Percentiles rank a stretch among this genome's conserved stretches.
Conservation (phyloP, 1,140 invertebrate genomes). For the Lanistes nyassanus region DNA sequence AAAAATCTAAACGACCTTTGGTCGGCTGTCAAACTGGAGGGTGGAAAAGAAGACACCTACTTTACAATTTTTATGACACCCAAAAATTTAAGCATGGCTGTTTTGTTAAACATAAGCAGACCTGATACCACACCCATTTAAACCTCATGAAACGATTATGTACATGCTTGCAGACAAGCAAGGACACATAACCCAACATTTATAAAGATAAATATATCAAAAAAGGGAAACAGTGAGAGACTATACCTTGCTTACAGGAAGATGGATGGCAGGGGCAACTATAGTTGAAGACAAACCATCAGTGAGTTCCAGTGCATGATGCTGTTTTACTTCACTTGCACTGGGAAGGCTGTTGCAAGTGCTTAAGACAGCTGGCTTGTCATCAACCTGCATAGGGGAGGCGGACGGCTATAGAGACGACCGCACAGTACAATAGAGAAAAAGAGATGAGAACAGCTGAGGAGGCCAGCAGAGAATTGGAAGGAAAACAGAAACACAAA, state of each 20-base stretch:
- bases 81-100: too few species aligned
- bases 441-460: constrained; percentile 6
- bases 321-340: neutral
- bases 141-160: too few species aligned
- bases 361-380: constrained; percentile 10
- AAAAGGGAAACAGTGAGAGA: neutral
- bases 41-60: too few species aligned
- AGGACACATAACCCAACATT: too few species aligned
- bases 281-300: neutral
- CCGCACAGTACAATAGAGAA: constrained; percentile 9
- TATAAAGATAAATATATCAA: neutral
- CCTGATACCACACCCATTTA: too few species aligned
- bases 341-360: constrained; percentile 1
- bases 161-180: too few species aligned
- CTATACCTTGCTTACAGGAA: neutral
- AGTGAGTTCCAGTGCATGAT: neutral
- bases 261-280: neutral
- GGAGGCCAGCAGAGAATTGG: neutral
- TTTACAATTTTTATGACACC: too few species aligned
- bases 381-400: constrained; percentile 30
- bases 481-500: neutral
- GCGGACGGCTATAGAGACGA: constrained; percentile 19
- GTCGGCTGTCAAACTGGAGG: too few species aligned
- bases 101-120: too few species aligned
- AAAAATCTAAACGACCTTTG: too few species aligned